Conservation (phyloP, 2,888 invertebrate species). For the Melipona bicolor region DNA sequence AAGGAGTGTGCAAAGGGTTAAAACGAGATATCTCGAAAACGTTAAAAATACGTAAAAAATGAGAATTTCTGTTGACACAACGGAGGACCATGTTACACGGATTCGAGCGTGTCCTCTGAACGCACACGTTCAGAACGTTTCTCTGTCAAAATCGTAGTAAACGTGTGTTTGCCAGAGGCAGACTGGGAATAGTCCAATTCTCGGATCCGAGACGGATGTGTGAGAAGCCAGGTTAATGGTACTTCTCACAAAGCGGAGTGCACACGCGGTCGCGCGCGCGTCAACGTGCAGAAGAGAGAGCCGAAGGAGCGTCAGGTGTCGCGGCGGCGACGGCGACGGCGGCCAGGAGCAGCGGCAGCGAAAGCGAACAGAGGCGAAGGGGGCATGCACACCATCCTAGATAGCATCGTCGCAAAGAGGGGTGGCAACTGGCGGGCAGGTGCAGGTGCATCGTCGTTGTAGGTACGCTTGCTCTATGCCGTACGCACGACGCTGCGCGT, state of each 20-base stretch:
- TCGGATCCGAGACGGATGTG: slow-evolving; percentile 57
- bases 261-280: slow-evolving; percentile 38
- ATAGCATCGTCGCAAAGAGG: slow-evolving; percentile 82
- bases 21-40: too few relatives aligned
- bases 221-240: slow-evolving; percentile 80
- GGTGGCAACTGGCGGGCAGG: slow-evolving; percentile 79
- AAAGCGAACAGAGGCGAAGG: slow-evolving; percentile 71
- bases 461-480: slow-evolving; percentile 66
- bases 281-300: slow-evolving; percentile 15
- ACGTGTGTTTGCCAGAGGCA: slow-evolving; percentile 23
- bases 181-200: slow-evolving; percentile 1
- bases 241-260: slow-evolving; percentile 77
- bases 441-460: slow-evolving; percentile 77
- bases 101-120: too few relatives aligned
- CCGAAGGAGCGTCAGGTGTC: slow-evolving; percentile 80
- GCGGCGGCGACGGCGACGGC: slow-evolving; percentile 65
- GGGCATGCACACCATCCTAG: slow-evolving; percentile 73
- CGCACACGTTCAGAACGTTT: too few relatives aligned
- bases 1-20: too few relatives aligned
- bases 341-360: slow-evolving; percentile 55
- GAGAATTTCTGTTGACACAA: too few relatives aligned
- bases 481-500: slow-evolving; percentile 36
- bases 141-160: slow-evolving; percentile 11
- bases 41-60: too few relatives aligned
- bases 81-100: too few relatives aligned